Base-by-base conservation (phyloP, 1,140 invertebrate genomes). In the Papilio xuthus region DNA sequence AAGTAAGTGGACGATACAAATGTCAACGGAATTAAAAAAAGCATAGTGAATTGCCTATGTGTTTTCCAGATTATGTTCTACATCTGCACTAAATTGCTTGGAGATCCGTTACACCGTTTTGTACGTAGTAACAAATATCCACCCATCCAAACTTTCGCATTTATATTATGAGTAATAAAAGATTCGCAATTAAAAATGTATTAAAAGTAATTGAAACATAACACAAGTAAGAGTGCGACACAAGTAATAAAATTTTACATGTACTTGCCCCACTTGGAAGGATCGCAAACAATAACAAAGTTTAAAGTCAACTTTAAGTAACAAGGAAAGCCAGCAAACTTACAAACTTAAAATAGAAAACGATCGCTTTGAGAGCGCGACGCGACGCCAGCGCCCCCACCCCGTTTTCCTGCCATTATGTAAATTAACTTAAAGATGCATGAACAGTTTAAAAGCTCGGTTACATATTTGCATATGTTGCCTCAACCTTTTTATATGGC, bases 261-360 rank as follows among this genome's bases (percentile, higher is more conserved):
- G 20, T 42, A 32, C 28, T 44, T 26, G 8, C 70, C 20, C 12
- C 37, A 72, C 70, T 47, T 26, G 42, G 37, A 72, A 72, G 20
- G 70, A 72, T 47, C 37, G 70, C 37, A 72, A 72, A 72, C 70
- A 72, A 72, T 72, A 26, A 47, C 42, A 72, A 72, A 72, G 37
- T 72, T 72, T 72, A 72, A 72, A 72, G 70, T 72, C 70, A 72
- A 44, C 41, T 72, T 72, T 72, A 72, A 72, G 70, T 47, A 72
- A 47, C 70, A 72, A 72, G 70, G 41, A 41, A 72, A 72, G 70
- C 70, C 70, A 72, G 41, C 37, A 47, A 72, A 72, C 70, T 71
- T 71, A 71, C 32, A 44, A 71, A 71, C 37, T 72, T 72, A 72
- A 72, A 72, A 72, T 72, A 72, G 70, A 72, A 72, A 72, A 72